Evolutionary conservation across 2,113 vertebrate genomes (phyloP).

Genomic region (Odobenus rosmarus): DNA sequence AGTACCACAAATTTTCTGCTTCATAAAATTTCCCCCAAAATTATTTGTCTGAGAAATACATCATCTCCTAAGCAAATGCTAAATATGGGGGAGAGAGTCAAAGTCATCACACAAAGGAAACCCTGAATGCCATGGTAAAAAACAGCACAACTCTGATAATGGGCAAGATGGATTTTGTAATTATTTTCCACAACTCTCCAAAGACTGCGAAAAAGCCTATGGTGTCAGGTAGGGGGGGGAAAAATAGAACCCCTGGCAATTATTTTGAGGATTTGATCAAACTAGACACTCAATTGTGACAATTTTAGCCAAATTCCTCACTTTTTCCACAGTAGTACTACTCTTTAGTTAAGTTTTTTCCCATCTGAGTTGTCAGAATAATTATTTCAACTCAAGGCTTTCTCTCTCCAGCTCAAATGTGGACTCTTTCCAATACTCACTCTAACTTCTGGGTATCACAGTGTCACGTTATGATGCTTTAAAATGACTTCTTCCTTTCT

Average conservation of each 20-base stretch:
- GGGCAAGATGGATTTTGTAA: neutral
- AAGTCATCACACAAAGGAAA: neutral
- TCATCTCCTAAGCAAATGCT: neutral
- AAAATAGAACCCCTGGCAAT: neutral
- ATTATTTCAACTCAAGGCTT: neutral
- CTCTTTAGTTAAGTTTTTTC: neutral
- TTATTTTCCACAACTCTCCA: neutral
- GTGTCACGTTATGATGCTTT: neutral
- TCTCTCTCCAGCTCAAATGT: neutral
- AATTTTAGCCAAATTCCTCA: neutral
- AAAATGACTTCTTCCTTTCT: neutral
- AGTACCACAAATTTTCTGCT: neutral
- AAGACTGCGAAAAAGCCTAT: neutral
- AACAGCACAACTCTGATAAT: neutral
- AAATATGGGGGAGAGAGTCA: neutral
- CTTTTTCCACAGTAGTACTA: neutral
- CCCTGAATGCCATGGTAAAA: neutral
- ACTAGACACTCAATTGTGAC: neutral
- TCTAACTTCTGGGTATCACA: neutral
- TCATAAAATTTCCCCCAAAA: neutral
- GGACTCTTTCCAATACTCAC: neutral
- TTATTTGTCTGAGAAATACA: neutral
- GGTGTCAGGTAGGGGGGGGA: neutral
- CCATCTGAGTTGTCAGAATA: neutral
- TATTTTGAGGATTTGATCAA: slow-evolving; percentile 13